phyloP scores from a whole-genome alignment of 2,797 vertebrate genomes.

The Steatocranus sp. region DNA sequence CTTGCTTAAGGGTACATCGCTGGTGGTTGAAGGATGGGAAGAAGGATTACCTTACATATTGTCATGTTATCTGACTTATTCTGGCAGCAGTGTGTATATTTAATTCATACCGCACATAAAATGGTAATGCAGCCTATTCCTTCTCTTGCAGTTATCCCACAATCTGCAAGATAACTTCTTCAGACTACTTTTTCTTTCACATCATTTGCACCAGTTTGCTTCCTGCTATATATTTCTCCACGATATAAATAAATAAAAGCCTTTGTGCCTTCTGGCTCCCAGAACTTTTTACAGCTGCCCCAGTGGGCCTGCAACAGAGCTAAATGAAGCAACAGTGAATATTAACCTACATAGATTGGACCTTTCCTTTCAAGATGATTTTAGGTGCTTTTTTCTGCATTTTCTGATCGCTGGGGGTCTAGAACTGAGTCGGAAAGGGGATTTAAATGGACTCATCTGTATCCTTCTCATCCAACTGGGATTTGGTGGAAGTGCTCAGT shows the following conservation, averaged over 20 bases:
- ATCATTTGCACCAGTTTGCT: constrained; percentile 62
- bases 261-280: constrained; percentile 63
- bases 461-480: constrained; percentile 71
- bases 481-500: constrained; percentile 68
- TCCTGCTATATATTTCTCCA: constrained; percentile 50
- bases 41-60: constrained; percentile 40
- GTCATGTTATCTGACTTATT: constrained; percentile 50
- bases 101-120: constrained; percentile 60
- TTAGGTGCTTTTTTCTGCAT: constrained; percentile 22
- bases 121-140: constrained; percentile 44
- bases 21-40: constrained; percentile 18
- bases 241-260: constrained; percentile 68
- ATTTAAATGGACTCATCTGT: constrained; percentile 75
- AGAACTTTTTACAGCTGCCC: constrained; percentile 60
- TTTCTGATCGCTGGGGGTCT: constrained; percentile 59
- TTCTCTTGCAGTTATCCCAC: constrained; percentile 39
- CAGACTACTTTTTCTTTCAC: constrained; percentile 37
- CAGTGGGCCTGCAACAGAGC: constrained; percentile 55
- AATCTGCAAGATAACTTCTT: constrained; percentile 49
- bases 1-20: constrained; percentile 48
- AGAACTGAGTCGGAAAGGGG: constrained; percentile 49
- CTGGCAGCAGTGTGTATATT: constrained; percentile 36
- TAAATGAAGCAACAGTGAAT: constrained; percentile 67
- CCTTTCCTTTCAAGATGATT: constrained; percentile 64
- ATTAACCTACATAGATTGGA: constrained; percentile 73